Percentiles rank a stretch among this genome's conserved stretches.
Conservation (phyloP, 1,140 invertebrate genomes). For the Tigriopus japonicus region DNA sequence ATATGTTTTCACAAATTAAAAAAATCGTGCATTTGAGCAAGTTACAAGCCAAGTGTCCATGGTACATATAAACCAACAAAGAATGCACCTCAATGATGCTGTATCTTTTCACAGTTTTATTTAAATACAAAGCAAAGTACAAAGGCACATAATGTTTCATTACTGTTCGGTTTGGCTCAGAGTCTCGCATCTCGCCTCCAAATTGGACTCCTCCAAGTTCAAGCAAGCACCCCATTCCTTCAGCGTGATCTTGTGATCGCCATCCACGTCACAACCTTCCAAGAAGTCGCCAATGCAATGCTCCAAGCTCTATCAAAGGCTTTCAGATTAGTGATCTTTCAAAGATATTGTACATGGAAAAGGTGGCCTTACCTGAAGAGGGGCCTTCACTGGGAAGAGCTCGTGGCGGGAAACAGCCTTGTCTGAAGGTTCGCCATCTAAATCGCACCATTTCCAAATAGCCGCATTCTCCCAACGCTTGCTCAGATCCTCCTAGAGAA, state of each 20-base stretch:
- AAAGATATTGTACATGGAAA: no score
- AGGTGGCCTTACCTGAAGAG: conserved; percentile 48
- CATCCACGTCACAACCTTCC: conserved; percentile 61
- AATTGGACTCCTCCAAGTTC: background rate
- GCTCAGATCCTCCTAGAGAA: conserved; percentile 40
- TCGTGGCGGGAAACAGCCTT: conserved; percentile 74
- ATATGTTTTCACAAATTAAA: no score
- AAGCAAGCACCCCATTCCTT: background rate
- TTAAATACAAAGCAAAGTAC: no score
- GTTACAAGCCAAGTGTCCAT: no score
- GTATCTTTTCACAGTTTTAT: no score
- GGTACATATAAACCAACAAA: no score
- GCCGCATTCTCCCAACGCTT: conserved; percentile 72
- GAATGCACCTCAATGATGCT: no score
- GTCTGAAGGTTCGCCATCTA: conserved; percentile 71
- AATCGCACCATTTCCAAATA: conserved; percentile 91
- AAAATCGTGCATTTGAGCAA: no score
- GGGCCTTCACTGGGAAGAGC: conserved; percentile 78
- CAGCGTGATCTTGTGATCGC: conserved; percentile 62
- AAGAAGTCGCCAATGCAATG: conserved; percentile 90
- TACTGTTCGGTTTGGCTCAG: no score
- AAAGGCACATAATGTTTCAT: no score
- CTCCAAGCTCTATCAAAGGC: conserved; percentile 43
- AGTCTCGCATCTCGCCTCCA: background rate
- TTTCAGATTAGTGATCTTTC: background rate